A percentile compares a stretch with the other conserved stretches of the same genome.
Evolutionary conservation across 2,888 invertebrate species (phyloP).

Genomic region (Octodonta nipae): DNA sequence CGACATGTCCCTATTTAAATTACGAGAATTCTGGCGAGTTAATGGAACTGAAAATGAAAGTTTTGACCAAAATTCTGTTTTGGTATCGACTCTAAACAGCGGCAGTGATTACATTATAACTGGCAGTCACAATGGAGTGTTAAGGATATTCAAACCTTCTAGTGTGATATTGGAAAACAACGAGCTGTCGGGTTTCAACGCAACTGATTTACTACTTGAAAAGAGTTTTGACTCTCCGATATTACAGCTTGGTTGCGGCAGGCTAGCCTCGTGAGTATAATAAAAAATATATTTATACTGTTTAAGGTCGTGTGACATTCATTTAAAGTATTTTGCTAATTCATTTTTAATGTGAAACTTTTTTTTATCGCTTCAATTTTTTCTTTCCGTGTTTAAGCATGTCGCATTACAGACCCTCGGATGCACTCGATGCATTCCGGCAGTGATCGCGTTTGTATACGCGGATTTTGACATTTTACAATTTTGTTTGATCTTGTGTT

Average conservation of each 20-base stretch:
- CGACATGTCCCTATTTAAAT: constrained; percentile 83
- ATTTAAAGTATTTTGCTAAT: too few species aligned
- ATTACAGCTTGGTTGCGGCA: constrained; percentile 69
- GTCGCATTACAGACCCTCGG: too few species aligned
- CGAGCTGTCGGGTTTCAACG: constrained; percentile 35
- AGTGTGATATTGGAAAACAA: constrained; percentile 33
- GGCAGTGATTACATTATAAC: constrained; percentile 64
- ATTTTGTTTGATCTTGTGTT: too few species aligned
- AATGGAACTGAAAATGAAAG: constrained; percentile 50
- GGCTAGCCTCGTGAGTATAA: constrained; percentile 65
- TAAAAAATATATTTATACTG: constrained; percentile 9
- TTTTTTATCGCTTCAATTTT: too few species aligned
- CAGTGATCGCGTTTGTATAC: too few species aligned
- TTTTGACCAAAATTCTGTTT: constrained; percentile 38
- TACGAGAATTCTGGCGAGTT: constrained; percentile 78
- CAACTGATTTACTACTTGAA: constrained; percentile 65
- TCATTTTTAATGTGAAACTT: too few species aligned
- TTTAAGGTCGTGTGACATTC: constrained; percentile 11
- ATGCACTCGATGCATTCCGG: too few species aligned
- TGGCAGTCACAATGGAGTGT: constrained; percentile 65
- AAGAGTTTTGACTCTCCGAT: constrained; percentile 58
- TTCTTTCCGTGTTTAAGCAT: too few species aligned
- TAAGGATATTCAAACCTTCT: constrained; percentile 61
- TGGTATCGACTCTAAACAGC: constrained; percentile 39
- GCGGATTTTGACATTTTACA: too few species aligned